Conservation (phyloP, 2,113 vertebrate species). For the Typhlomys cinereus region DNA sequence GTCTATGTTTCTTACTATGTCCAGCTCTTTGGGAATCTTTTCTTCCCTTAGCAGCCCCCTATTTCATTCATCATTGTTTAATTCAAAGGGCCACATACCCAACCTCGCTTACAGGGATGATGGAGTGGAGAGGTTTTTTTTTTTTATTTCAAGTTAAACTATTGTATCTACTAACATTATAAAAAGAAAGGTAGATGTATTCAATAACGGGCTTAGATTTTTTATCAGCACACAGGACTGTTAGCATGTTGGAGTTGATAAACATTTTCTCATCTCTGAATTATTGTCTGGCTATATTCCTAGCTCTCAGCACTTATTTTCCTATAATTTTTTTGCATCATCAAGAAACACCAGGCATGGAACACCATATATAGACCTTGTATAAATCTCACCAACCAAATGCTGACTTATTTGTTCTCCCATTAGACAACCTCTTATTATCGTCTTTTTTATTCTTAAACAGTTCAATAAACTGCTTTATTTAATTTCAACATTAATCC, state of each 20-base stretch:
- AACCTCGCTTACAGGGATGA: neutral
- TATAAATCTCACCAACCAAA: neutral
- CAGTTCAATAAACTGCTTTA: neutral
- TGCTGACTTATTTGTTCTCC: neutral
- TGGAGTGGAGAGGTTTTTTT: neutral
- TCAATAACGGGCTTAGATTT: conserved; percentile 29
- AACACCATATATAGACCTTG: neutral
- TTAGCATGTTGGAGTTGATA: neutral
- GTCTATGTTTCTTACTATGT: neutral
- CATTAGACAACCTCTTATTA: neutral
- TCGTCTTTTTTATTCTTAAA: neutral
- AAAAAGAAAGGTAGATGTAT: neutral
- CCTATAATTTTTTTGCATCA: neutral
- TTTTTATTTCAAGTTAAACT: neutral
- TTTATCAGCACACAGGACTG: neutral
- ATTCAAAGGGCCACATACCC: neutral
- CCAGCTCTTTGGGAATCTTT: neutral
- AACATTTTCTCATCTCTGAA: neutral
- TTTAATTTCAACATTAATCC: neutral
- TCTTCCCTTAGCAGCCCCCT: neutral
- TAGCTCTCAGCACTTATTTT: neutral
- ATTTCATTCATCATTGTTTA: neutral
- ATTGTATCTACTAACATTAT: neutral
- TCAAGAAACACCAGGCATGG: neutral
- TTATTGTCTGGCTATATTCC: neutral